Evolutionary conservation across 2,888 invertebrate species (phyloP), one percentile per base, ranked within the genome.

Genomic region (Acrocyrtus sp.): DNA sequence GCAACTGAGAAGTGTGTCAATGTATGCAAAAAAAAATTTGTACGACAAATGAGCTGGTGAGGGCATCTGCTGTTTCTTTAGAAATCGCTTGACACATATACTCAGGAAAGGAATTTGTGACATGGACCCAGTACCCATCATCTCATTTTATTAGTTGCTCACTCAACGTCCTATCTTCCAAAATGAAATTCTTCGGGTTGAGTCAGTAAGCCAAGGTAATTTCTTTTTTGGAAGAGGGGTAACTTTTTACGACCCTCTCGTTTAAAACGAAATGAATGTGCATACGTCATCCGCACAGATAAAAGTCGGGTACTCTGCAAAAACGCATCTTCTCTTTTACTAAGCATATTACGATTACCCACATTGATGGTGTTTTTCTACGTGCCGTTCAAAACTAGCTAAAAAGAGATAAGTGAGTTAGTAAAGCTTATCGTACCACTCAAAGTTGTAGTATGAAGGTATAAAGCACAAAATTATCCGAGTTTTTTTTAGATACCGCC

Each of bases 121-220:
- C 8, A 8, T 34, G 6, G 34, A 12, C 6, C n/a, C 17, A 41
- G 17, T 41, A 47, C 21, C 17, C 19, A 3, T 47, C 21, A 19
- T 47, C 21, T 47, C 21, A 29, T 48, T 47, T 21, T 3, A 34
- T 54, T n/a, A 22, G 26, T 26, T 19, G 26, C 51, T 19, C 17
- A 8, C 58, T 58, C 51, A 57, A 22, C n/a, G n/a, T n/a, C n/a
- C n/a, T n/a, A n/a, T n/a, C n/a, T n/a, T n/a, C n/a, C n/a, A n/a
- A n/a, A n/a, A n/a, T n/a, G n/a, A n/a, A n/a, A n/a, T n/a, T n/a
- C n/a, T n/a, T n/a, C n/a, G n/a, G n/a, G n/a, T n/a, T 72, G 53
- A 72, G 72, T 65, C 65, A 72, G 63, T 72, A 56, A 72, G 72
- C 65, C 72, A 72, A 72, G 63, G 72, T 15, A 50, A 50, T 50